Conservation (phyloP, 1,140 invertebrate genomes). For the Cydia pomonella region DNA sequence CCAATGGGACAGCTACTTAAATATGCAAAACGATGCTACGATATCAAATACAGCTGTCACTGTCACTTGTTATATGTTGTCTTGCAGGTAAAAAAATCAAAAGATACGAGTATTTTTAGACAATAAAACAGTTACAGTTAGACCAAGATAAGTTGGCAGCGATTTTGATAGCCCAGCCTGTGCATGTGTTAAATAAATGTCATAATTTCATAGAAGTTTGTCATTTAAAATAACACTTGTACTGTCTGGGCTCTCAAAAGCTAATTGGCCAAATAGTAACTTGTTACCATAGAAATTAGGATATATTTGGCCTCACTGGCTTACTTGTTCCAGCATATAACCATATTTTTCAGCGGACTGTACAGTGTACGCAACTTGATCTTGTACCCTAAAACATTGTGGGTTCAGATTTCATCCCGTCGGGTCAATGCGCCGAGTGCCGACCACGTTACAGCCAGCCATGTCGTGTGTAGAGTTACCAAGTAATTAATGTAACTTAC, state of each 20-base stretch:
- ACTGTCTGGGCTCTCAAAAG: too few species aligned
- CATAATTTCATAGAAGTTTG: too few species aligned
- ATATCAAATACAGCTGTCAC: neutral
- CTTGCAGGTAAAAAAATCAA: too few species aligned
- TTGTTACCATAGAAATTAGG: too few species aligned
- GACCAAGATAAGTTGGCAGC: too few species aligned
- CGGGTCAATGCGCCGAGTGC: slow-evolving; percentile 22
- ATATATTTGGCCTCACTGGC: too few species aligned
- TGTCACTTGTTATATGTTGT: neutral
- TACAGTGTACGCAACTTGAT: neutral
- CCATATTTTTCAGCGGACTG: neutral
- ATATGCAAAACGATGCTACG: neutral
- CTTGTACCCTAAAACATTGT: slow-evolving; percentile 2
- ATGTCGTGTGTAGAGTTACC: slow-evolving; percentile 15
- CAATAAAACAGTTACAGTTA: too few species aligned
- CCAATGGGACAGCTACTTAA: neutral
- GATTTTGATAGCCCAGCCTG: too few species aligned
- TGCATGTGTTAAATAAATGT: too few species aligned
- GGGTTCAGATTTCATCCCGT: slow-evolving; percentile 15
- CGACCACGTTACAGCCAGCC: neutral
- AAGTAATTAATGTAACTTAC: slow-evolving; percentile 16
- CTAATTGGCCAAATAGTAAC: too few species aligned
- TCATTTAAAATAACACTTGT: too few species aligned
- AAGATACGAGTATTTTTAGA: too few species aligned
- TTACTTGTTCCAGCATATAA: neutral